Conservation (phyloP, 1,140 invertebrate genomes). For the Drosophila obscura region DNA sequence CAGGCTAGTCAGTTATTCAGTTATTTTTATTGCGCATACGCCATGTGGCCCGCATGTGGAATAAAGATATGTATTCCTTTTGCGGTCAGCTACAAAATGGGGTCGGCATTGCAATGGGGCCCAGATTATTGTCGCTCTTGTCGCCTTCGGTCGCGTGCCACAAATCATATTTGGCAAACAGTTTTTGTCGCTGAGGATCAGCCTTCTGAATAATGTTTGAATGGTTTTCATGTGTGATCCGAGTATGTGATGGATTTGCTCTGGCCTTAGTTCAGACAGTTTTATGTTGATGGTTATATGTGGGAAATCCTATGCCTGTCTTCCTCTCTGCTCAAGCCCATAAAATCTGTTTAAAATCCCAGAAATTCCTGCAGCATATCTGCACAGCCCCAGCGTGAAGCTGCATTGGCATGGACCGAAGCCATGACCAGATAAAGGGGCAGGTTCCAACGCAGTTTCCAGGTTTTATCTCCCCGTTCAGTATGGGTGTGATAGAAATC, state of each 20-base stretch:
- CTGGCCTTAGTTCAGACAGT: constrained; percentile 10
- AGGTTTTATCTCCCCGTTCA: background rate
- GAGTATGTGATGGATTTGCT: constrained; percentile 24
- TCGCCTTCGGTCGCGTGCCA: constrained; percentile 25
- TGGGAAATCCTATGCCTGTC: background rate
- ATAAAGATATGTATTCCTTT: constrained; percentile 43
- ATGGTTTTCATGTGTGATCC: no score
- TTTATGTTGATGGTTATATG: constrained; percentile 26
- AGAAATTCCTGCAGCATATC: constrained; percentile 4
- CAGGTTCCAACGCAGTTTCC: background rate
- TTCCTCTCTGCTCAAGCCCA: background rate
- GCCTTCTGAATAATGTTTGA: background rate
- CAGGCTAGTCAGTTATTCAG: constrained; percentile 56
- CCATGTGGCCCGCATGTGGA: constrained; percentile 47
- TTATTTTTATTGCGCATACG: constrained; percentile 80
- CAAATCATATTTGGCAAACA: constrained; percentile 38
- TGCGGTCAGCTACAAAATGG: constrained; percentile 73
- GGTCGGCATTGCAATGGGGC: constrained; percentile 25
- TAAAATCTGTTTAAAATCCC: constrained; percentile 26
- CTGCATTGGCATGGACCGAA: constrained; percentile 6
- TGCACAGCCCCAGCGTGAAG: constrained; percentile 23
- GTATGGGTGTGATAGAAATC: constrained; percentile 34
- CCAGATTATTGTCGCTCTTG: constrained; percentile 37
- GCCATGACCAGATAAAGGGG: constrained; percentile 17
- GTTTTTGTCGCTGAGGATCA: constrained; percentile 4